A percentile compares a stretch with the other conserved stretches of the same genome.
Evolutionary conservation across 2,888 invertebrate genomes (phyloP).

Genomic region (Bhutanitis thaidina): DNA sequence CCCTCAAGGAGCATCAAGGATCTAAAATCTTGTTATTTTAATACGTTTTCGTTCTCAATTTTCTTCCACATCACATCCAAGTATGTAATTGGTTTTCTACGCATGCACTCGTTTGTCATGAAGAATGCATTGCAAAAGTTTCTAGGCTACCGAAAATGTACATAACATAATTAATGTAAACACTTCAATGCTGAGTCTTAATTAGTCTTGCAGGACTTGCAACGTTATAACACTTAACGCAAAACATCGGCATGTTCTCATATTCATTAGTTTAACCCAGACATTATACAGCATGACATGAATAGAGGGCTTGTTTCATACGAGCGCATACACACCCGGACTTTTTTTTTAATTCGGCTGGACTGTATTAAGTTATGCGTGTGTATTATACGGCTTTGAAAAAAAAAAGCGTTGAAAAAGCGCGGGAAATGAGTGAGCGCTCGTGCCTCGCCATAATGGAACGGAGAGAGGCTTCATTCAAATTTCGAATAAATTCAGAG

Average conservation of each 20-base stretch:
- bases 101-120: too few species aligned
- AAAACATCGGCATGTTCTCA: slow-evolving; percentile 10
- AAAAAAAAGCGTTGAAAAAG: slow-evolving; percentile 28
- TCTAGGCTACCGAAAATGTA: too few species aligned
- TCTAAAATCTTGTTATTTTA: too few species aligned
- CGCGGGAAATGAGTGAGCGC: slow-evolving; percentile 43
- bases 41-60: too few species aligned
- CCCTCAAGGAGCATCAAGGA: too few species aligned
- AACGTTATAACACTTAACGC: slow-evolving; percentile 8
- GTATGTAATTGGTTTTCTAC: too few species aligned
- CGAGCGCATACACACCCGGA: neutral
- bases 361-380: slow-evolving; percentile 28
- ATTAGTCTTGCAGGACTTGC: neutral
- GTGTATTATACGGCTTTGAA: slow-evolving; percentile 23
- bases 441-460: slow-evolving; percentile 38
- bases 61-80: too few species aligned
- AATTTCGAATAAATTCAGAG: slow-evolving; percentile 35
- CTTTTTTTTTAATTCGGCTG: slow-evolving; percentile 11
- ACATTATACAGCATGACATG: slow-evolving; percentile 14
- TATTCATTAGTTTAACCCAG: slow-evolving; percentile 11
- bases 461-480: slow-evolving; percentile 36
- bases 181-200: too few species aligned
- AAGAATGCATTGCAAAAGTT: too few species aligned
- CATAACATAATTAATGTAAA: too few species aligned
- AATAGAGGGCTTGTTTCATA: slow-evolving; percentile 2